Percentiles rank a stretch among this genome's conserved stretches.
phyloP scores from a whole-genome alignment of 2,113 vertebrate species.

The Excalfactoria chinensis region DNA sequence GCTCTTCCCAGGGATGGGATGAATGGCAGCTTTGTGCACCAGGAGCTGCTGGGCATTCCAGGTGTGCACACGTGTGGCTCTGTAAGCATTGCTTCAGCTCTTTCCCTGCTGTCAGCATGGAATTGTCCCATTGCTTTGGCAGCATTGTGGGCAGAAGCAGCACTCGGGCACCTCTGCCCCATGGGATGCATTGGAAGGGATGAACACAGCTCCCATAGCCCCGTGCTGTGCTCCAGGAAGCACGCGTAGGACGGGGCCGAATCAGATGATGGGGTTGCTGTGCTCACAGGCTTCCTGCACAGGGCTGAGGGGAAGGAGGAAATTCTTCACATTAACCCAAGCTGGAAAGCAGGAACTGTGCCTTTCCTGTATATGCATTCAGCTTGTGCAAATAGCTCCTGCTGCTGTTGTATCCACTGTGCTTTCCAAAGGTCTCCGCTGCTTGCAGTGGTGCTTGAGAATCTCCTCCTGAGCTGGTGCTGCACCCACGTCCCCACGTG shows the following conservation, averaged over 20 bases:
- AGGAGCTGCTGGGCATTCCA: not conserved
- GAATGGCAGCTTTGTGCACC: not conserved
- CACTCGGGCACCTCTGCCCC: not conserved
- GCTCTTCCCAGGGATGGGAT: not conserved
- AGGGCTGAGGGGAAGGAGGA: slow-evolving; percentile 36
- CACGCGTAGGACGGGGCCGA: not conserved
- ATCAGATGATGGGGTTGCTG: not conserved
- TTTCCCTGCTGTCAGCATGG: not conserved
- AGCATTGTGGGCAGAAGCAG: not conserved
- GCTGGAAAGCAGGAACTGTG: slow-evolving; percentile 37
- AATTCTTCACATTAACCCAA: not conserved
- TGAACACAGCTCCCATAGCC: not conserved
- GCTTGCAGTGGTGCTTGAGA: accelerated
- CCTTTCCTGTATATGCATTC: not conserved
- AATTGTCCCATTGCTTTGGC: not conserved
- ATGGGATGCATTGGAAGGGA: not conserved
- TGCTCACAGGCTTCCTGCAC: slow-evolving; percentile 39
- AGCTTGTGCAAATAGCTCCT: not conserved
- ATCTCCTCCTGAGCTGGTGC: not conserved
- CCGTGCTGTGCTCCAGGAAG: slow-evolving; percentile 38
- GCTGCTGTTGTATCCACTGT: not conserved
- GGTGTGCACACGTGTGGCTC: not conserved
- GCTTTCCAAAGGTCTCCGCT: not conserved
- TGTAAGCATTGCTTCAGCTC: accelerated
- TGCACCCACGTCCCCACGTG: not conserved